These are phyloP conservation scores for Parotocinclus haroldoi DNA, from an alignment of 2,797 vertebrate species.

Conservation along the genomic window DNA sequence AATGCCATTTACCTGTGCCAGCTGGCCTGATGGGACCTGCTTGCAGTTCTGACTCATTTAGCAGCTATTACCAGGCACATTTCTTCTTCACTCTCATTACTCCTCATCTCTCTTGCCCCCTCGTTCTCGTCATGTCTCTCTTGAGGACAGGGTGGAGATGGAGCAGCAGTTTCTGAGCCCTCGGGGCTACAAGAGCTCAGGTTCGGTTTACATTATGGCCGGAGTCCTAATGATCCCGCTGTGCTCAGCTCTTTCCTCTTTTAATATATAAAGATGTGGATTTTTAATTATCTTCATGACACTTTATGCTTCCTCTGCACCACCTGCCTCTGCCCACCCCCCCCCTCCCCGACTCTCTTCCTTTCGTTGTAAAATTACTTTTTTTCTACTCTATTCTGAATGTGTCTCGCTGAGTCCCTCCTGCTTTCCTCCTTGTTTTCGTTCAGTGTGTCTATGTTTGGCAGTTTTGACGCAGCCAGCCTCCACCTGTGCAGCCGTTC, in stretches of 20 bases:
- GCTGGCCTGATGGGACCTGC: constrained; percentile 44
- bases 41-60: constrained; percentile 50
- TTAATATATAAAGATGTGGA: constrained; percentile 61
- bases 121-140: constrained; percentile 41
- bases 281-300: constrained; percentile 71
- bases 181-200: constrained; percentile 53
- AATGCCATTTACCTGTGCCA: constrained; percentile 60
- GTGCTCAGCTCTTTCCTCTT: constrained; percentile 51
- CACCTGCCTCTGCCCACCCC: constrained; percentile 55
- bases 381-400: constrained; percentile 28
- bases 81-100: constrained; percentile 20
- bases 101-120: constrained; percentile 25
- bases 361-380: background rate
- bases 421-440: constrained; percentile 28
- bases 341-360: constrained; percentile 15
- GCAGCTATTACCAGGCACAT: constrained; percentile 39
- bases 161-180: constrained; percentile 58
- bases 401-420: constrained; percentile 34
- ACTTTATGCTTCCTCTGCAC: constrained; percentile 64
- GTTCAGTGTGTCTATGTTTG: constrained; percentile 12
- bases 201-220: constrained; percentile 63
- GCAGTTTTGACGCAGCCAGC: constrained; percentile 58
- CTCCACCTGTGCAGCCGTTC: constrained; percentile 72
- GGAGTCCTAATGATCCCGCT: constrained; percentile 61
- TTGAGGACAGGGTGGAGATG: constrained; percentile 61